Conservation (phyloP, 2,888 invertebrate genomes). For the Hypena proboscidalis region DNA sequence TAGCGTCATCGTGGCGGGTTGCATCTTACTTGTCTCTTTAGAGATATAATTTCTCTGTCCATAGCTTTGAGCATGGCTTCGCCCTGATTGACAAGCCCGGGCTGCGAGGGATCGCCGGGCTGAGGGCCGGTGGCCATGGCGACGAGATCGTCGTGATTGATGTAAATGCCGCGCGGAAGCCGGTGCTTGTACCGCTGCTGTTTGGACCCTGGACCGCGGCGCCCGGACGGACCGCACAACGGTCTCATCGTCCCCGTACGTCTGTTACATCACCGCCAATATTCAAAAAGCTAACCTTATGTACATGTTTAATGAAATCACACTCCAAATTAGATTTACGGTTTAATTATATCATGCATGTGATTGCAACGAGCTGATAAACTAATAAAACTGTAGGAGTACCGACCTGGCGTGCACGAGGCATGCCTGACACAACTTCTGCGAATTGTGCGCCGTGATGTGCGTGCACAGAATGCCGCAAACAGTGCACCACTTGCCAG, state of each 20-base stretch:
- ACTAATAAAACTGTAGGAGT: constrained; percentile 50
- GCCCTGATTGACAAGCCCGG: constrained; percentile 87
- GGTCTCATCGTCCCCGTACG: constrained; percentile 93
- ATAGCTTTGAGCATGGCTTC: constrained; percentile 95
- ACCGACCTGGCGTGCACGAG: constrained; percentile 86
- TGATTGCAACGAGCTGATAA: constrained; percentile 45
- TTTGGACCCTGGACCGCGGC: constrained; percentile 83
- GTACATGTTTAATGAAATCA: constrained; percentile 42
- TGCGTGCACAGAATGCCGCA: constrained; percentile 83
- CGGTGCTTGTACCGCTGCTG: constrained; percentile 90
- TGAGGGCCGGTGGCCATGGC: constrained; percentile 93
- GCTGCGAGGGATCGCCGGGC: constrained; percentile 82
- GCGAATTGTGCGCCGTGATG: constrained; percentile 81
- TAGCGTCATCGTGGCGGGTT: constrained; percentile 61
- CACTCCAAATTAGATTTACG: constrained; percentile 46
- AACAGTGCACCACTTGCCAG: constrained; percentile 79
- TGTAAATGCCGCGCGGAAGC: constrained; percentile 98
- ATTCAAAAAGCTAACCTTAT: constrained; percentile 63
- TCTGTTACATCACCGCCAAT: constrained; percentile 85
- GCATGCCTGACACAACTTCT: constrained; percentile 84
- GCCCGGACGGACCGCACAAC: constrained; percentile 89
- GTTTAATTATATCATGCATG: constrained; percentile 53
- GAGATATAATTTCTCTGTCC: constrained; percentile 96
- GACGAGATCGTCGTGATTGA: constrained; percentile 98
- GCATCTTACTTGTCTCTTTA: constrained; percentile 97